Percentiles rank a stretch among this genome's conserved stretches.
phyloP scores from a whole-genome alignment of 1,140 invertebrate genomes.

The Drosophila suzukii region DNA sequence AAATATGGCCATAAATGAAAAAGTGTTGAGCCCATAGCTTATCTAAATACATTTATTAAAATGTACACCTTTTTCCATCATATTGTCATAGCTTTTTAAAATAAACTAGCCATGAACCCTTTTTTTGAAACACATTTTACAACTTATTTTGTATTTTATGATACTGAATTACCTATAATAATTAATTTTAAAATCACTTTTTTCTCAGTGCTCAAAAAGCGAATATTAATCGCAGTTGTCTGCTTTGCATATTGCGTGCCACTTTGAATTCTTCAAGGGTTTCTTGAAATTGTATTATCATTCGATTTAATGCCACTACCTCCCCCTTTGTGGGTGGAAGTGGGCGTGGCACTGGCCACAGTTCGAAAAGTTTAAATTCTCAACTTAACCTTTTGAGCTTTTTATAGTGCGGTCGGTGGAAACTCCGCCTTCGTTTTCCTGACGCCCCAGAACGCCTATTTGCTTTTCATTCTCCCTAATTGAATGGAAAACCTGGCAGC shows the following conservation, averaged over 20 bases:
- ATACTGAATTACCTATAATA: no score
- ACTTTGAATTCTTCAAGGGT: constrained; percentile 25
- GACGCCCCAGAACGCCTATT: constrained; percentile 56
- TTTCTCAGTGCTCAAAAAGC: constrained; percentile 22
- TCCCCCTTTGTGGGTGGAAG: constrained; percentile 33
- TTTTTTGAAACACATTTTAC: no score
- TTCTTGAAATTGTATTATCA: constrained; percentile 49
- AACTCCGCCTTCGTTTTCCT: constrained; percentile 8
- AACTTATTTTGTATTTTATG: no score
- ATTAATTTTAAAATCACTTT: not conserved
- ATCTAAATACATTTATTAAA: no score
- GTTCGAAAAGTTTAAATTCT: constrained; percentile 76
- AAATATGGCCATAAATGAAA: no score
- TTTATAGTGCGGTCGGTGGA: constrained; percentile 14
- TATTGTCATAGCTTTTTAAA: no score
- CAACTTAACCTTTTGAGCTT: constrained; percentile 76
- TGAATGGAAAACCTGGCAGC: constrained; percentile 78
- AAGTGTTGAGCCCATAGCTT: no score
- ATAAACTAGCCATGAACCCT: no score
- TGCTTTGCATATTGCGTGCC: constrained; percentile 60
- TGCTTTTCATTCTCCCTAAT: constrained; percentile 76
- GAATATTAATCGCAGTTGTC: constrained; percentile 53
- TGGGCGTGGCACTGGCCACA: constrained; percentile 50
- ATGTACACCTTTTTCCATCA: no score
- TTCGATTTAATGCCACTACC: constrained; percentile 55